Conservation (phyloP, 2,113 vertebrate genomes). For the Oncorhynchus masou region DNA sequence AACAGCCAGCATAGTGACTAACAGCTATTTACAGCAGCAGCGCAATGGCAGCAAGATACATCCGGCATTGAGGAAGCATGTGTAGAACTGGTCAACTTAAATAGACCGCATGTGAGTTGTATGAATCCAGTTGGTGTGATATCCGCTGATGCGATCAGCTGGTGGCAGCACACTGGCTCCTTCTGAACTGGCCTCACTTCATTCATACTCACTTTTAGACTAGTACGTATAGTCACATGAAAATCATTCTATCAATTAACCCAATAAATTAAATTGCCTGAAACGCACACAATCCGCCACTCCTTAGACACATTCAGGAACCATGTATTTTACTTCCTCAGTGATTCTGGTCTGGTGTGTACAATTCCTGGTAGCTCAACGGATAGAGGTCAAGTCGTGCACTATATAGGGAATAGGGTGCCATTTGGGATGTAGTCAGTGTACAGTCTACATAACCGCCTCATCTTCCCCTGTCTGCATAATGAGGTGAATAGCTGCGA, state of each 20-base stretch:
- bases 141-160: too few relatives aligned
- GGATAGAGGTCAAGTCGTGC: neutral
- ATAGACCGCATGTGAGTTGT: too few relatives aligned
- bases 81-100: too few relatives aligned
- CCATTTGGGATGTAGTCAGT: neutral
- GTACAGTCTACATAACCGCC: slow-evolving; percentile 53
- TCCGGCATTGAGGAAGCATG: too few relatives aligned
- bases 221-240: neutral
- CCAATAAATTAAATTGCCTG: neutral
- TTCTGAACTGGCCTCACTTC: too few relatives aligned
- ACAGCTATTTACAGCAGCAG: too few relatives aligned
- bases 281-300: neutral
- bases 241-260: neutral
- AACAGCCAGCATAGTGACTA: too few relatives aligned
- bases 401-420: too few relatives aligned
- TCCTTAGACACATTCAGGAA: neutral
- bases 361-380: neutral
- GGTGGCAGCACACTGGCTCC: too few relatives aligned
- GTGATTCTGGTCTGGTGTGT: neutral
- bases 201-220: neutral
- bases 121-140: too few relatives aligned
- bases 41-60: too few relatives aligned
- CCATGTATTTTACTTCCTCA: neutral
- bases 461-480: slow-evolving; percentile 42
- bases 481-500: slow-evolving; percentile 37